Evolutionary conservation across 2,113 vertebrate species (phyloP), one percentile per base, ranked within the genome.

Genomic region (Platichthys stellatus): DNA sequence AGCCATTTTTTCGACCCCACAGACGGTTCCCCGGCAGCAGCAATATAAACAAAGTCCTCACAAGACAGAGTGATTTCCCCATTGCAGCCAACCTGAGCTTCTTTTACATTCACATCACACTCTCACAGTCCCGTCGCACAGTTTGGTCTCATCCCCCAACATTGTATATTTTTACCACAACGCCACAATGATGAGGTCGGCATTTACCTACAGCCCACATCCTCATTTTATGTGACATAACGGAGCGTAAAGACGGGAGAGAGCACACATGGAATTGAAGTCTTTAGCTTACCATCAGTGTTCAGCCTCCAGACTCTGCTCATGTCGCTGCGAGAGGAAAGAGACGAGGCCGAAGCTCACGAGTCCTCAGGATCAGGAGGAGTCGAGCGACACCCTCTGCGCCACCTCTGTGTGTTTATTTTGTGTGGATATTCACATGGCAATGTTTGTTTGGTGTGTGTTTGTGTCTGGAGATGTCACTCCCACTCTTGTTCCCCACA

Each of bases 241-340:
- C 5, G 51, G 2, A 66, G 8, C 13, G 49, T 47, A n/a, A 63
- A 78, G 4, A 76, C 9, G 72, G 9, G 69, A 72, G 58, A 74
- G 5, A 53, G 6, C 7, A 24, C 3, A 40, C 11, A 8, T 21
- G 38, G 12, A 58, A 57, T 38, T 14, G 20, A 79, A 49, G 20
- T 63, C 0, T 72, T 21, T 76, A 53, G 12, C 91, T 80, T 82
- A 92, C 91, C 88, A 45, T 80, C 75, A 70, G 60, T n/a, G 35
- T 63, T 76, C 49, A 59, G 43, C 66, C 28, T 72, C 53, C 70
- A 43, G 56, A 72, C 18, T 65, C 53, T 40, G 47, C 31, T 53
- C 26, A 28, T 64, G 20, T 61, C 12, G 77, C 64, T 61, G 69
- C 69, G 56, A 74, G 17, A 12, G 38, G 23, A 47, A 62, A 35